Evolutionary conservation across 2,797 vertebrate species (phyloP).

Genomic region (Squalus acanthias): DNA sequence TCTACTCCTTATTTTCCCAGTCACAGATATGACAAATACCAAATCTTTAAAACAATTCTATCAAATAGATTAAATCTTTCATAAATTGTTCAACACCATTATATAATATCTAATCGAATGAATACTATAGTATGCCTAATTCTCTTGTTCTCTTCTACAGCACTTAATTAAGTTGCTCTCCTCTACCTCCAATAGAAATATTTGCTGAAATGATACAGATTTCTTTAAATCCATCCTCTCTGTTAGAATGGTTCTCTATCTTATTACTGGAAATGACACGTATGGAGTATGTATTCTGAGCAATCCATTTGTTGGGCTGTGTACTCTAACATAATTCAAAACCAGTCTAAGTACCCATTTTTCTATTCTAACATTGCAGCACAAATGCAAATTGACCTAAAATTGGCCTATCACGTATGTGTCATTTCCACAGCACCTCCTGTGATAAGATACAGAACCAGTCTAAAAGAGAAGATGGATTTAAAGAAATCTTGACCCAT

Average conservation of each 20-base stretch:
- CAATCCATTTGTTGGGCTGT: background rate
- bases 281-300: background rate
- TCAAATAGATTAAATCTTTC: background rate
- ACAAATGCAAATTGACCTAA: background rate
- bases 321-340: background rate
- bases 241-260: background rate
- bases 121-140: too few relatives aligned
- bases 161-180: too few relatives aligned
- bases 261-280: background rate
- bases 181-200: background rate
- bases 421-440: background rate
- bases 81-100: background rate
- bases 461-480: background rate
- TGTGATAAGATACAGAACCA: background rate
- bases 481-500: background rate
- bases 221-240: background rate
- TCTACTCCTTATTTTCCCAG: background rate
- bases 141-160: too few relatives aligned
- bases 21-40: background rate
- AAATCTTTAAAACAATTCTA: background rate
- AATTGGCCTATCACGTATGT: background rate
- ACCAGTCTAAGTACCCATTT: background rate
- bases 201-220: background rate
- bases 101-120: background rate
- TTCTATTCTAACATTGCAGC: background rate